A percentile compares a stretch with the other conserved stretches of the same genome.
These are phyloP conservation scores for Darevskia nairensis DNA, from an alignment of 2,797 vertebrate species.

Conservation along the genomic window DNA sequence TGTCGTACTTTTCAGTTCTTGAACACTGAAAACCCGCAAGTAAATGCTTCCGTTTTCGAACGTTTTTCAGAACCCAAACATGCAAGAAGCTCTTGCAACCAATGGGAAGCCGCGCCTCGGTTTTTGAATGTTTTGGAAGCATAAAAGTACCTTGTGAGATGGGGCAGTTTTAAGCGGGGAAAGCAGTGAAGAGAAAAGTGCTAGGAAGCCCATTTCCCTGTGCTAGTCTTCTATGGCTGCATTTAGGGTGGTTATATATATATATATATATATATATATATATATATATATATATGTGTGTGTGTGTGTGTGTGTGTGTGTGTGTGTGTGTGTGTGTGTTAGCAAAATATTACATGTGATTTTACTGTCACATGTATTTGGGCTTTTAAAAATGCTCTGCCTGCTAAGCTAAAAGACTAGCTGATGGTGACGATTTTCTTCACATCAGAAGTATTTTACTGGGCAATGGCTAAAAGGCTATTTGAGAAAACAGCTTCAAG, in stretches of 20 bases:
- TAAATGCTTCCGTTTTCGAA: too few species aligned
- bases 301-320: too few species aligned
- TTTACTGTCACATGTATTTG: neutral
- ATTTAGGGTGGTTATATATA: neutral
- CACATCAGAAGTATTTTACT: neutral
- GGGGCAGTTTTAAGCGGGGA: neutral
- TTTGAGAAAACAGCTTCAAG: constrained; percentile 47
- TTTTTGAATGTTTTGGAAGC: too few species aligned
- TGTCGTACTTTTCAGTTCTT: too few species aligned
- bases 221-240: neutral
- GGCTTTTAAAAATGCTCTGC: neutral
- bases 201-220: neutral
- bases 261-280: too few species aligned
- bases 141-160: neutral
- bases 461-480: constrained; percentile 16
- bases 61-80: too few species aligned
- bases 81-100: too few species aligned
- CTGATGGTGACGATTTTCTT: too few species aligned
- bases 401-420: neutral
- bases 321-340: too few species aligned
- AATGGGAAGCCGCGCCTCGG: too few species aligned
- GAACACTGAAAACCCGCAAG: too few species aligned
- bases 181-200: neutral
- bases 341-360: neutral
- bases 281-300: too few species aligned